Percentiles rank a stretch among this genome's conserved stretches.
Conservation (phyloP, 2,797 vertebrate genomes). For the Trachops cirrhosus region DNA sequence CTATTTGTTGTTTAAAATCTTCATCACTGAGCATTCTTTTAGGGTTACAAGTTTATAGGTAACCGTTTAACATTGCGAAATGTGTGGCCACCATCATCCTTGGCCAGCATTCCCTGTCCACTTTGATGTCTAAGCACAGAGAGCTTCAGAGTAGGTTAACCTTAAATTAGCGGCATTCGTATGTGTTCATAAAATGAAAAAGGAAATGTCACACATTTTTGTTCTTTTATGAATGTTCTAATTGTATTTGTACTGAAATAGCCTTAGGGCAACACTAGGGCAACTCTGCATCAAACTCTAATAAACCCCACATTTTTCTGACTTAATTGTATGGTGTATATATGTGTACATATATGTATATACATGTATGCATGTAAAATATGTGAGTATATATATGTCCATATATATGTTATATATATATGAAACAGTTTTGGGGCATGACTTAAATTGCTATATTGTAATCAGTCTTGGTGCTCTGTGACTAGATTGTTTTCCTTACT, state of each 20-base stretch:
- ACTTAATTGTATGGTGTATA: background rate
- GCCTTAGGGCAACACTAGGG: background rate
- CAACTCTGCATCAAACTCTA: background rate
- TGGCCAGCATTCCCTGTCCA: background rate
- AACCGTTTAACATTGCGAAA: background rate
- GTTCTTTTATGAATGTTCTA: background rate
- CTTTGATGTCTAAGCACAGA: background rate
- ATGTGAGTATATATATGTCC: background rate
- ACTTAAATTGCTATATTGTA: background rate
- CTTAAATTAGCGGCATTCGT: background rate
- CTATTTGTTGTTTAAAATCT: background rate
- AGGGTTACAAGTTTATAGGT: background rate
- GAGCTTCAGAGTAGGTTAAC: background rate
- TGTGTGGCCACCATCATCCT: background rate
- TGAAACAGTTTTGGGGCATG: background rate
- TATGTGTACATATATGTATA: background rate
- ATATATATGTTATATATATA: too few relatives aligned
- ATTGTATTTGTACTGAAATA: background rate
- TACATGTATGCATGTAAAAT: background rate
- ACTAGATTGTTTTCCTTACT: constrained; percentile 21
- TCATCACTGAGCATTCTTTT: constrained; percentile 8
- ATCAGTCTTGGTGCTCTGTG: background rate
- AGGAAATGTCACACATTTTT: background rate
- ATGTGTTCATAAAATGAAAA: background rate
- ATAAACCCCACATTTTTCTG: background rate